Evolutionary conservation across 2,113 vertebrate genomes (phyloP).

Genomic region (Ranitomeya variabilis): DNA sequence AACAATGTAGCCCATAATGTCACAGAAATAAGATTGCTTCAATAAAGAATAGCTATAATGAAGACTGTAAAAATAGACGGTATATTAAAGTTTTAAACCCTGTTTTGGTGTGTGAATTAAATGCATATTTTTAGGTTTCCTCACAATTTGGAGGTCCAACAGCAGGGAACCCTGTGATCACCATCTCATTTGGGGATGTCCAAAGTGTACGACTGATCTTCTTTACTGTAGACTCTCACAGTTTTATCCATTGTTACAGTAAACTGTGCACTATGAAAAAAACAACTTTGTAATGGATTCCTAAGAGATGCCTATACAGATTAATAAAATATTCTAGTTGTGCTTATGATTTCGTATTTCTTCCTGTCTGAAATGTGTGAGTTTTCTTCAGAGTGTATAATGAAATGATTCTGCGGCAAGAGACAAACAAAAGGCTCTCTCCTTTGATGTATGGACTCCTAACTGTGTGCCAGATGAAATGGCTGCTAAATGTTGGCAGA

Average conservation of each 20-base stretch:
- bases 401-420: slow-evolving; percentile 26
- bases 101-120: neutral
- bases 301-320: neutral
- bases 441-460: slow-evolving; percentile 39
- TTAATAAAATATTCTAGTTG: slow-evolving; percentile 13
- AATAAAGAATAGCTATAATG: neutral
- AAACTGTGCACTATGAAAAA: neutral
- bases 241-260: neutral
- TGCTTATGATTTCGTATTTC: neutral
- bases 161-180: neutral
- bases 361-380: slow-evolving; percentile 5
- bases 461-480: slow-evolving; percentile 48
- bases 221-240: neutral
- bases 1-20: neutral
- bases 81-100: neutral
- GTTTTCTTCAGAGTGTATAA: slow-evolving; percentile 23
- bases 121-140: neutral
- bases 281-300: neutral
- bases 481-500: slow-evolving; percentile 43
- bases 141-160: neutral
- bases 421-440: slow-evolving; percentile 38
- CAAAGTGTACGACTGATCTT: neutral
- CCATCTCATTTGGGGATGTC: neutral
- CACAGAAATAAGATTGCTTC: neutral
- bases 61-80: too few species aligned